Evolutionary conservation across 2,113 vertebrate species (phyloP), one percentile per base, ranked within the genome.

Genomic region (Equus quagga): DNA sequence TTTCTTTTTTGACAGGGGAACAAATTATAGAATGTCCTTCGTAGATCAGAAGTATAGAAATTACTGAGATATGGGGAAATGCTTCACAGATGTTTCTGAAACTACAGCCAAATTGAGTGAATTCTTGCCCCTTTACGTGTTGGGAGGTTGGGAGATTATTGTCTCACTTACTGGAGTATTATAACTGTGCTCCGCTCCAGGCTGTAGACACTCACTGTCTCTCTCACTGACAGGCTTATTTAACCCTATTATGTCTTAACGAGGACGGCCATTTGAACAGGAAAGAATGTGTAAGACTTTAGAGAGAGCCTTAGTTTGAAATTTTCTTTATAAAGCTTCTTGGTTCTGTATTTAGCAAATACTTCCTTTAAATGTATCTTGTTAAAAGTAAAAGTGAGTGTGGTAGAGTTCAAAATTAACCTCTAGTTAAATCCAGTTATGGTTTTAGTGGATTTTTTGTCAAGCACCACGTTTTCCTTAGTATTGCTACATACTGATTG

Each of bases 71-170:
- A 95, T 95, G 89, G 93, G 94, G 86, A 98, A 97, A 98, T 95
- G 96, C 84, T 95, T 97, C 92, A 90, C 98, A 99, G 98, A 98
- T 98, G 98, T 98, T 98, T 56, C 75, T 75, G 69, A 95, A 90
- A 95, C 90, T 78, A 46, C 73, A 96, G 97, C 95, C 97, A 98
- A 96, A 76, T 0, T 86, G 76, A 85, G 86, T 79, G 31, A 92
- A 95, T 92, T 97, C 94, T 95, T 94, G 18, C 88, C 44, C 36
- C 67, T 91, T 95, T 93, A 80, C 12, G 26, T 83, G 58, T 75
- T 91, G 60, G 58, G 90, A 80, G 65, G 46, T 87, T 90, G 87
- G 62, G 33, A 89, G 78, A 83, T 88, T 44, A 33, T 64, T 79
- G 60, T 97, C 94, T 98, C 95, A 88, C 72, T 58, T 73, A 79